Percentiles rank a stretch among this genome's conserved stretches.
phyloP scores from a whole-genome alignment of 2,113 vertebrate species.

The Talpa occidentalis region DNA sequence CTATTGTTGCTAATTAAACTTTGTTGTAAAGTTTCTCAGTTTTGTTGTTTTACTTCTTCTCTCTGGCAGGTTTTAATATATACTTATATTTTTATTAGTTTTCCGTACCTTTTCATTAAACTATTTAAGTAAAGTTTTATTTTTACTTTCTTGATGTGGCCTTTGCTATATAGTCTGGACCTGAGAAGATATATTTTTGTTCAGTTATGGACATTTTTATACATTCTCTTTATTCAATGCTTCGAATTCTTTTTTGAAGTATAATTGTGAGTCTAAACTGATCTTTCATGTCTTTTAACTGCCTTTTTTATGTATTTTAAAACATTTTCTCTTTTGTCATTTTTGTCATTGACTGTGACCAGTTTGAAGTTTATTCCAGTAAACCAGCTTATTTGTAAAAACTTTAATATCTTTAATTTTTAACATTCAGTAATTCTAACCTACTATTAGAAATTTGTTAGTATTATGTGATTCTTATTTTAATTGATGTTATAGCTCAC shows the following conservation, averaged over 20 bases:
- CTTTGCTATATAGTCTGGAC: background rate
- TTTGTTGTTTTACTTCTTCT: background rate
- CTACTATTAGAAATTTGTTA: conserved; percentile 3
- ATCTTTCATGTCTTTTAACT: background rate
- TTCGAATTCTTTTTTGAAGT: conserved; percentile 15
- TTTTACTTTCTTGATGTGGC: background rate
- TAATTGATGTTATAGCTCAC: background rate
- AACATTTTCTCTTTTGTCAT: background rate
- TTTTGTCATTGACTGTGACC: background rate
- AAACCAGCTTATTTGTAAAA: background rate
- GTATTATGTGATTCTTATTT: background rate
- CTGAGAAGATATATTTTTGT: conserved; percentile 25
- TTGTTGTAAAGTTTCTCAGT: background rate
- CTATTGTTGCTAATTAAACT: background rate
- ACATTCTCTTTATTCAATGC: background rate
- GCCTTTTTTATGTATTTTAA: background rate
- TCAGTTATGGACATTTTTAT: background rate
- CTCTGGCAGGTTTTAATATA: background rate
- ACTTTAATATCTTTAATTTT: background rate
- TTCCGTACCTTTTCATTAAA: background rate
- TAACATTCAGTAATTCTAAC: background rate
- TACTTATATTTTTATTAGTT: background rate
- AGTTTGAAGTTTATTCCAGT: background rate
- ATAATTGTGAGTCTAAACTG: background rate
- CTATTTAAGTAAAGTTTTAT: background rate